Conservation (phyloP, 2,888 invertebrate genomes). For the Brachycybe producta region DNA sequence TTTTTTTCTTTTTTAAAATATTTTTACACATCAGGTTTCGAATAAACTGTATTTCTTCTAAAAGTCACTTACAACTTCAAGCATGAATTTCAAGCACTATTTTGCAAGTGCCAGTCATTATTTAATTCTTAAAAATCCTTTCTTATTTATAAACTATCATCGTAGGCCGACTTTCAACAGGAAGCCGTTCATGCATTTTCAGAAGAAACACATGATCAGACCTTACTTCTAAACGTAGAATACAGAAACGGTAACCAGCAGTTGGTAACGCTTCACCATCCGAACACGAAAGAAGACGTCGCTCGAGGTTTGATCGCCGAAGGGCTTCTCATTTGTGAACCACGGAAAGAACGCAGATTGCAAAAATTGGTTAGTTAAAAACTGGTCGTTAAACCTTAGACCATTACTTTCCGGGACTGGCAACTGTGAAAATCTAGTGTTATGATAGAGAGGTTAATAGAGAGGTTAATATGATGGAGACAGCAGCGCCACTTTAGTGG, state of each 20-base stretch:
- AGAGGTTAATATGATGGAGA: too few species aligned
- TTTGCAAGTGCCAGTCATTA: too few species aligned
- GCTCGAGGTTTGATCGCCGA: slow-evolving; percentile 68
- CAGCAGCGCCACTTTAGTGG: too few species aligned
- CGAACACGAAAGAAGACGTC: slow-evolving; percentile 47
- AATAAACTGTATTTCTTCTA: too few species aligned
- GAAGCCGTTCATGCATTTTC: slow-evolving; percentile 57
- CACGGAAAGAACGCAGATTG: slow-evolving; percentile 65
- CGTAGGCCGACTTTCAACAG: slow-evolving; percentile 50
- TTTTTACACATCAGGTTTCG: too few species aligned
- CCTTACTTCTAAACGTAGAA: slow-evolving; percentile 71
- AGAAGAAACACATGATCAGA: slow-evolving; percentile 54
- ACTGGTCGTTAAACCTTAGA: not conserved
- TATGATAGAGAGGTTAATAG: too few species aligned
- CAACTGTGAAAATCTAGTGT: too few species aligned
- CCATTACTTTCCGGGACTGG: too few species aligned
- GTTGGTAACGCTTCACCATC: slow-evolving; percentile 25
- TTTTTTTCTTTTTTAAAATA: too few species aligned
- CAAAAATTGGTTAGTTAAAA: slow-evolving; percentile 49
- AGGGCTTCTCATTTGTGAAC: slow-evolving; percentile 70
- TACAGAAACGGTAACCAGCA: slow-evolving; percentile 43
- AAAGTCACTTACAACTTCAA: too few species aligned
- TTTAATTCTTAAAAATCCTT: not conserved
- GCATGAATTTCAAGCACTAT: too few species aligned
- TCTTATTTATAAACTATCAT: not conserved